phyloP scores from a whole-genome alignment of 2,797 vertebrate species.

The Sitta carolinensis region DNA sequence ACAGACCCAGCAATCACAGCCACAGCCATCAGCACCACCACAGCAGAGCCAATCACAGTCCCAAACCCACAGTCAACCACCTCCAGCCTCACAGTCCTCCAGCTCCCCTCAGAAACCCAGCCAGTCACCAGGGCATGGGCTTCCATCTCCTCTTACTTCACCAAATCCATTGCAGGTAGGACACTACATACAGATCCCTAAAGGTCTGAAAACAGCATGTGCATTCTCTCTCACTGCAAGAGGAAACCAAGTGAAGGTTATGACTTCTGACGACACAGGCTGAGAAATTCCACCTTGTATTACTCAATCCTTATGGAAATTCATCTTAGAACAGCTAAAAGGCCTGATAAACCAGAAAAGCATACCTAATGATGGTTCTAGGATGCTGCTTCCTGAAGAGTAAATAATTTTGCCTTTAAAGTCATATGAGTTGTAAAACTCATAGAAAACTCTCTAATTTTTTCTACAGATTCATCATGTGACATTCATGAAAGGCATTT shows the following conservation, averaged over 20 bases:
- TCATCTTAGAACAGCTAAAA: not conserved
- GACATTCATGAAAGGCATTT: not conserved
- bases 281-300: not conserved
- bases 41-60: constrained; percentile 69
- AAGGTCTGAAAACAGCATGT: not conserved
- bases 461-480: not conserved
- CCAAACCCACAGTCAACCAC: constrained; percentile 74
- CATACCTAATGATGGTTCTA: constrained; percentile 1
- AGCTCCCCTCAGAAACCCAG: constrained; percentile 87
- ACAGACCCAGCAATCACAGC: constrained; percentile 74
- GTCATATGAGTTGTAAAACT: not conserved
- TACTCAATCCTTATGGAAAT: not conserved
- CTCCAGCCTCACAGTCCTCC: constrained; percentile 70
- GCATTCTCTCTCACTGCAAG: not conserved
- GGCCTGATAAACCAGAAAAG: constrained; percentile 22
- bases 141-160: constrained; percentile 92
- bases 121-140: constrained; percentile 91
- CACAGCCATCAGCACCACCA: constrained; percentile 81
- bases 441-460: not conserved
- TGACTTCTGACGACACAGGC: not conserved
- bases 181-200: accelerated
- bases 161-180: constrained; percentile 91
- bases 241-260: not conserved
- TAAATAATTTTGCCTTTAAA: constrained; percentile 37
- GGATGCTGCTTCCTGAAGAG: constrained; percentile 11